Conservation (phyloP, 2,888 invertebrate species). For the Drosophila sordidula region DNA sequence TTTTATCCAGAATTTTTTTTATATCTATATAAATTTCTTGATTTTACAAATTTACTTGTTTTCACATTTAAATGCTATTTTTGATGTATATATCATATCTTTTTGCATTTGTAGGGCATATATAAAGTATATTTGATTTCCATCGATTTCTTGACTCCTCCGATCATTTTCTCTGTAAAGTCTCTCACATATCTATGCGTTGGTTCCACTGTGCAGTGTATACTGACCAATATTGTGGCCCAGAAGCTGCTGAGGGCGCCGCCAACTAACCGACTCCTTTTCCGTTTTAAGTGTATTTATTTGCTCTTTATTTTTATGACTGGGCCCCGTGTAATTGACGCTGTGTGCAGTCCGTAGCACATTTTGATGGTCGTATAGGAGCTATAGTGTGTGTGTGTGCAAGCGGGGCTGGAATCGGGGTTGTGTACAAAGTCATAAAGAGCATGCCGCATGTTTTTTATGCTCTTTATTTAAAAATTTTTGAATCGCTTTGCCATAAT, state of each 20-base stretch:
- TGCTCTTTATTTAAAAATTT: conserved; percentile 37
- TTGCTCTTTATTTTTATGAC: conserved; percentile 79
- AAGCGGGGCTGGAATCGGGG: conserved; percentile 1
- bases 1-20: too few species aligned
- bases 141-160: too few species aligned
- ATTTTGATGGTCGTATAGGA: conserved; percentile 67
- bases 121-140: too few species aligned
- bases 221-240: conserved; percentile 11
- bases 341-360: conserved; percentile 64
- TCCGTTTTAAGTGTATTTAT: conserved; percentile 76
- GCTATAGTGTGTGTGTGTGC: conserved; percentile 3
- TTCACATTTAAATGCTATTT: too few species aligned
- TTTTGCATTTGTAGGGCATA: too few species aligned
- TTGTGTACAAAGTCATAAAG: conserved; percentile 58
- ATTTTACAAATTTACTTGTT: too few species aligned
- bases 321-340: conserved; percentile 76
- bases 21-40: too few species aligned
- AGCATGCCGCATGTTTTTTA: conserved; percentile 56
- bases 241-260: conserved; percentile 21
- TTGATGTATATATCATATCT: too few species aligned
- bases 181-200: neutral
- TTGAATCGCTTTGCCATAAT: conserved; percentile 23
- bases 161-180: too few species aligned
- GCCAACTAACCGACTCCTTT: conserved; percentile 47
- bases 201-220: conserved; percentile 26